These are phyloP conservation scores for Coptodon rendalli DNA, from an alignment of 2,113 vertebrate species.

Conservation along the genomic window DNA sequence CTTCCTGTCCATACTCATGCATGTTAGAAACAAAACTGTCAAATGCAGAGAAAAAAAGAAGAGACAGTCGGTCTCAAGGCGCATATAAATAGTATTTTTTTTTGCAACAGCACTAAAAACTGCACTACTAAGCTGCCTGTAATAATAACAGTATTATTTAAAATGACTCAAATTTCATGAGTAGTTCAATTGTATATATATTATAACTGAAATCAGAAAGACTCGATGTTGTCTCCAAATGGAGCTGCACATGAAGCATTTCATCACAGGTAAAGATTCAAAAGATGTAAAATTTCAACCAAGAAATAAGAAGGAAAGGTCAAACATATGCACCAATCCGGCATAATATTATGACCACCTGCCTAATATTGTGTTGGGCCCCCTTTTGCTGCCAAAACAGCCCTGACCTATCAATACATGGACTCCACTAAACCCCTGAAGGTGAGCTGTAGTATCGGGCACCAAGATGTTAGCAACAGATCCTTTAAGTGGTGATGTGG, in stretches of 20 bases:
- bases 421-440: background rate
- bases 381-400: background rate
- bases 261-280: background rate
- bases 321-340: background rate
- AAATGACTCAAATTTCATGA: background rate
- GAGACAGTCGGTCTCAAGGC: conserved; percentile 18
- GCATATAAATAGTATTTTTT: background rate
- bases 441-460: background rate
- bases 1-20: background rate
- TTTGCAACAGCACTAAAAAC: background rate
- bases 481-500: background rate
- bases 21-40: conserved; percentile 22
- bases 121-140: background rate
- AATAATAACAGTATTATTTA: background rate
- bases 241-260: background rate
- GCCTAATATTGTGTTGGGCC: background rate
- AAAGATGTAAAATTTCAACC: background rate
- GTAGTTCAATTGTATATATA: background rate
- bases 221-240: background rate
- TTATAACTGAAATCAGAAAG: background rate
- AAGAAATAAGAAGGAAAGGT: background rate
- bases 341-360: background rate
- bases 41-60: background rate
- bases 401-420: background rate
- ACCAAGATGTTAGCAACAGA: background rate